phyloP scores from a whole-genome alignment of 1,140 invertebrate genomes.

The Pachyrhynchus sulphureomaculatus region DNA sequence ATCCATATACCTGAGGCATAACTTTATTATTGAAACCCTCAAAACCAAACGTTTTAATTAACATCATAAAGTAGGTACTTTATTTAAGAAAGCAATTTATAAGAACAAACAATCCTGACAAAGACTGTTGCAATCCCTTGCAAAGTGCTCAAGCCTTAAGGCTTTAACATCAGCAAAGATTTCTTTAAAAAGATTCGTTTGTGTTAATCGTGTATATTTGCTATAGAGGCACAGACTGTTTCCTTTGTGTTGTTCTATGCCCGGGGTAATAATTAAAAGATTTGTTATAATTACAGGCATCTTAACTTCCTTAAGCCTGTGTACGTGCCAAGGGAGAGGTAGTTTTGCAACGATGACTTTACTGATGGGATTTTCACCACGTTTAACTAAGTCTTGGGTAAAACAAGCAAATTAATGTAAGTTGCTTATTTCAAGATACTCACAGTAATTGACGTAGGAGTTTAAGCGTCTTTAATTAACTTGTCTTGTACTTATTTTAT shows the following conservation, averaged over 20 bases:
- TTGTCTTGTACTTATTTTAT: constrained; percentile 4
- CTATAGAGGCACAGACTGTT: constrained; percentile 15
- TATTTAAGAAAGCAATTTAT: constrained; percentile 23
- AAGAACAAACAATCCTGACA: constrained; percentile 20
- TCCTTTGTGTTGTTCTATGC: constrained; percentile 26
- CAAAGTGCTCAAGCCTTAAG: constrained; percentile 7
- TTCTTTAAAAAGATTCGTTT: constrained; percentile 23
- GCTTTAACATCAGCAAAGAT: constrained; percentile 19
- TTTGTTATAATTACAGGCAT: constrained; percentile 25
- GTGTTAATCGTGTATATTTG: constrained; percentile 23
- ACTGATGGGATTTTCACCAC: constrained; percentile 22
- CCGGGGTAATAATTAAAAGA: constrained; percentile 30
- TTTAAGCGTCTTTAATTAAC: constrained; percentile 13
- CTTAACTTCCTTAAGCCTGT: constrained; percentile 19
- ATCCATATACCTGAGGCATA: background rate
- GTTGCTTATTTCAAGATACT: constrained; percentile 20
- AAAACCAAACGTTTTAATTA: constrained; percentile 22
- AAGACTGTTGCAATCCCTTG: constrained; percentile 18
- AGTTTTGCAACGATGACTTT: constrained; percentile 24
- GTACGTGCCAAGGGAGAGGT: constrained; percentile 24
- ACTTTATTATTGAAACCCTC: background rate
- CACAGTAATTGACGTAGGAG: constrained; percentile 12
- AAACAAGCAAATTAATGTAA: constrained; percentile 24
- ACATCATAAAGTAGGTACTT: constrained; percentile 18
- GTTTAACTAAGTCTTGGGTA: constrained; percentile 21